Evolutionary conservation across 2,797 vertebrate genomes (phyloP).

Genomic region (Kryptolebias ocellatus): DNA sequence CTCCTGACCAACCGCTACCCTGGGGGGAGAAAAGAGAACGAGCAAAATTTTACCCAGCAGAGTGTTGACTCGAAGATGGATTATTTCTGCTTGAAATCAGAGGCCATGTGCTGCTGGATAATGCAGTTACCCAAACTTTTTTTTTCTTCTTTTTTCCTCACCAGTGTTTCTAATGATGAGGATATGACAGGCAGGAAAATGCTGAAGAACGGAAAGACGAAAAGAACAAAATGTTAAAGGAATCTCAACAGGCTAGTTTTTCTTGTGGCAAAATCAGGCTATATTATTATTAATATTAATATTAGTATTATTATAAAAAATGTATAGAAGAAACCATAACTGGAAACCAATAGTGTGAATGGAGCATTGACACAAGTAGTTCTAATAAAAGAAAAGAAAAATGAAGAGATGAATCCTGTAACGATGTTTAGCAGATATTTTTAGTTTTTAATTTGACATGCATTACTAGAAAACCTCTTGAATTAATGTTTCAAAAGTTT

Average conservation of each 20-base stretch:
- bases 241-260: slow-evolving; percentile 48
- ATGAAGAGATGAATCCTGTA: too few relatives aligned
- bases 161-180: slow-evolving; percentile 59
- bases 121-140: slow-evolving; percentile 51
- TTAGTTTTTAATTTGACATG: too few relatives aligned
- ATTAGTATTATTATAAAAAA: too few relatives aligned
- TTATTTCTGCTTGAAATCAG: slow-evolving; percentile 82
- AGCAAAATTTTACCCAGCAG: slow-evolving; percentile 76
- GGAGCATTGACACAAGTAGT: too few relatives aligned
- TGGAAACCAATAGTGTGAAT: too few relatives aligned
- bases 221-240: slow-evolving; percentile 18
- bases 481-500: too few relatives aligned
- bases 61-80: slow-evolving; percentile 80
- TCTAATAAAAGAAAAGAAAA: too few relatives aligned
- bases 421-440: too few relatives aligned
- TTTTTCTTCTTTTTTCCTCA: slow-evolving; percentile 5
- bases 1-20: slow-evolving; percentile 59
- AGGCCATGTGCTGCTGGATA: slow-evolving; percentile 72
- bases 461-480: slow-evolving; percentile 9
- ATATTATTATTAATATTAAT: slow-evolving; percentile 15
- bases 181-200: slow-evolving; percentile 61
- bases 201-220: slow-evolving; percentile 47
- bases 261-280: slow-evolving; percentile 57
- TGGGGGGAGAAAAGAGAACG: slow-evolving; percentile 59
- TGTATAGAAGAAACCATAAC: too few relatives aligned